Evolutionary conservation across 2,888 invertebrate species (phyloP), one percentile per base, ranked within the genome.

Genomic region (Halocaridina rubra): DNA sequence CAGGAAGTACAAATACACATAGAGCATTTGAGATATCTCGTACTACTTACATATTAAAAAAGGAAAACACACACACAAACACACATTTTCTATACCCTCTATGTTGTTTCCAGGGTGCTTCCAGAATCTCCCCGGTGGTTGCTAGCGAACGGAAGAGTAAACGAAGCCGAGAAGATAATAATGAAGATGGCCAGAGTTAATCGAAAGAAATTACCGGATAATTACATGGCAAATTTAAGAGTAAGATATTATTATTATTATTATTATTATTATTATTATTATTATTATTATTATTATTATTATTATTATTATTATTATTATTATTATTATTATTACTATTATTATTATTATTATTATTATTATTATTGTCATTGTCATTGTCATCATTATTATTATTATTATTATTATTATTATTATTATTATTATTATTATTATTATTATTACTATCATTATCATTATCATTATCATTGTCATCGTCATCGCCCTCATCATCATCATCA

Each of bases 121-220:
- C 92, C 91, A 74, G 92, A 92, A 81, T 90, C 91, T 8, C 91
- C 92, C 87, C 90, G 91, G 89, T 91, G 92, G 88, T 82, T 89
- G 32, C 80, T 88, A 46, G 96, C 96, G 0, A 90, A 90, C 4
- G 90, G 90, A 32, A 92, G 93, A 72, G 92, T 94, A 88, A 93
- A 93, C 76, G 94, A 94, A 88, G 94, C 94, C 0, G 94, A 94
- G 89, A 93, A 92, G 78, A 93, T 94, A 7, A 91, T 94, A 7
- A 92, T 93, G 87, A 92, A 92, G 86, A 93, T 94, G 89, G 94
- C 94, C 0, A 93, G 91, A 88, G 92, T 92, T 88, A 95, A 95
- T 89, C 93, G 93, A 13, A 93, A 92, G 81, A 90, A 90, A 3
- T 90, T 94, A 75, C 92, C 92, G 0, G 91, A 92, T 84, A 93